Evolutionary conservation across 2,113 vertebrate species (phyloP).

Genomic region (Rhinoderma darwinii): DNA sequence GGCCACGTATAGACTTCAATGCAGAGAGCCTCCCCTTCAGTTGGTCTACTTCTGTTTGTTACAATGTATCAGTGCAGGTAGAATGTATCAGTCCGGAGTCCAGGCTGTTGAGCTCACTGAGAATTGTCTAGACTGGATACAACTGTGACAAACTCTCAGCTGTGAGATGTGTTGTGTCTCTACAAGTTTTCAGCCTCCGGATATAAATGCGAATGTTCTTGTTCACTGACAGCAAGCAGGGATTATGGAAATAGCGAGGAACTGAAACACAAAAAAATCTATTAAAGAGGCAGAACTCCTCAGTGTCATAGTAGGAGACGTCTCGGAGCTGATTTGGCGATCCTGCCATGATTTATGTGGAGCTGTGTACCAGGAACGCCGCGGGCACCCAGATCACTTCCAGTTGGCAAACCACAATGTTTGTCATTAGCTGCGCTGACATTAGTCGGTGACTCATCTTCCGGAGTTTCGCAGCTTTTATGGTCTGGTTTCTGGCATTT

Average conservation of each 20-base stretch:
- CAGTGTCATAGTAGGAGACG: too few species aligned
- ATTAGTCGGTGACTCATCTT: slow-evolving; percentile 26
- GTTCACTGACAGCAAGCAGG: neutral
- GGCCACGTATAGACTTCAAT: too few species aligned
- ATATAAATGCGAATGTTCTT: too few species aligned
- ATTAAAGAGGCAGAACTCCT: too few species aligned
- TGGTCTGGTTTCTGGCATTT: neutral
- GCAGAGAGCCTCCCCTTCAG: too few species aligned
- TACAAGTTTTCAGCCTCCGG: neutral
- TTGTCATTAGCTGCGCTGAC: neutral
- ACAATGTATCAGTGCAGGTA: too few species aligned
- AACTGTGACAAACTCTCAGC: neutral
- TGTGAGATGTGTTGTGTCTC: neutral
- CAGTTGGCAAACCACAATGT: neutral
- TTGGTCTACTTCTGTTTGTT: too few species aligned
- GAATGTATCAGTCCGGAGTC: too few species aligned
- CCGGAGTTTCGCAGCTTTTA: neutral
- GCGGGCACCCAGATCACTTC: neutral
- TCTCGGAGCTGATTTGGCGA: neutral
- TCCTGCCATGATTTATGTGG: neutral
- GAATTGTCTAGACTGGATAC: neutral
- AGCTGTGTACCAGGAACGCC: neutral
- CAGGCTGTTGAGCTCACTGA: too few species aligned
- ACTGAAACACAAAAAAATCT: too few species aligned
- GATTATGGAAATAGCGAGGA: neutral